phyloP scores from a whole-genome alignment of 2,888 invertebrate genomes.

The Lochmaea capreae region DNA sequence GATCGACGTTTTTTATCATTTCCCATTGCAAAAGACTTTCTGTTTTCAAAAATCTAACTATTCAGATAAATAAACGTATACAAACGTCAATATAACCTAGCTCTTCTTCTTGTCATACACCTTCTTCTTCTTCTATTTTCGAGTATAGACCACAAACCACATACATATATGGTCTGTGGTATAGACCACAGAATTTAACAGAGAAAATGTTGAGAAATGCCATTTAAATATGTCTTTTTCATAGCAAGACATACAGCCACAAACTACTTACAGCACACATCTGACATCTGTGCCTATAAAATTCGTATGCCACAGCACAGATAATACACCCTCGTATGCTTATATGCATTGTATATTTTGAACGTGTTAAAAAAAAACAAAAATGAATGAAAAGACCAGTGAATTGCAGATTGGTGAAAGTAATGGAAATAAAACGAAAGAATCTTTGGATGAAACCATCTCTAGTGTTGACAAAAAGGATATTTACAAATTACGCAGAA shows the following conservation, averaged over 20 bases:
- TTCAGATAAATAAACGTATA: conserved; percentile 1
- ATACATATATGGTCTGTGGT: no score
- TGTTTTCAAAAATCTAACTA: background rate
- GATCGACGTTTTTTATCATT: conserved; percentile 64
- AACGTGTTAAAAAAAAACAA: background rate
- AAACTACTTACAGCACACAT: no score
- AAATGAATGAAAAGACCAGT: background rate
- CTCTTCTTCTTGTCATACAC: background rate
- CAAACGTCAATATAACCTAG: conserved; percentile 14
- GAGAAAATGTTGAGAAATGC: no score
- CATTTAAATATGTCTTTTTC: no score
- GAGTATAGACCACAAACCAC: no score
- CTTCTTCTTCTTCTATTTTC: background rate
- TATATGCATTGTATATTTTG: background rate
- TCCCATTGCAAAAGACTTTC: conserved; percentile 53
- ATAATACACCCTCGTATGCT: no score
- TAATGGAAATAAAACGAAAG: background rate
- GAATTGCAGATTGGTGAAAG: background rate
- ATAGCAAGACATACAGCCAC: no score
- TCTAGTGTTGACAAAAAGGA: conserved; percentile 35
- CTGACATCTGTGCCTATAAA: no score
- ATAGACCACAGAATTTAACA: no score
- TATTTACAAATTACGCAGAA: conserved; percentile 43
- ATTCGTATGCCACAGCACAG: no score
- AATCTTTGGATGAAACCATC: background rate